Evolutionary conservation across 2,888 invertebrate species (phyloP).

Genomic region (Agrilus mali): DNA sequence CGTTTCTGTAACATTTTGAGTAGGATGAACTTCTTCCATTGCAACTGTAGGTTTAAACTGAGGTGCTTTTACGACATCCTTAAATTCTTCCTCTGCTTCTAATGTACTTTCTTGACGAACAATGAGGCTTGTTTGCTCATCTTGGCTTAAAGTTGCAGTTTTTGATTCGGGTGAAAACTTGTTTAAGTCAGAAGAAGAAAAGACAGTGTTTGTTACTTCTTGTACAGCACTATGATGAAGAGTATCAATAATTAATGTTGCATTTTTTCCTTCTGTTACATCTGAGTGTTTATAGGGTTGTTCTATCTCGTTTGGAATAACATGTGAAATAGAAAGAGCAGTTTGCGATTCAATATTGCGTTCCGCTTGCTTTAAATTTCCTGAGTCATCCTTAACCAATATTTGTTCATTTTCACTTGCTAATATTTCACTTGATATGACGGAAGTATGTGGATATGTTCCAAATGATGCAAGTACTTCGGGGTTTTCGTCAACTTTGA

Average conservation of each 20-base stretch:
- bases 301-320: slow-evolving; percentile 35
- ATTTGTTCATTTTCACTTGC: slow-evolving; percentile 34
- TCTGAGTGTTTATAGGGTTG: slow-evolving; percentile 24
- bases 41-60: slow-evolving; percentile 34
- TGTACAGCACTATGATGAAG: slow-evolving; percentile 32
- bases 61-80: slow-evolving; percentile 35
- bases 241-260: slow-evolving; percentile 23
- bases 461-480: slow-evolving; percentile 20
- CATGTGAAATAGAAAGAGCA: slow-evolving; percentile 31
- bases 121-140: slow-evolving; percentile 35
- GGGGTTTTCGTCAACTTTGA: slow-evolving; percentile 14
- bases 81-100: slow-evolving; percentile 40
- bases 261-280: slow-evolving; percentile 25
- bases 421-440: slow-evolving; percentile 28
- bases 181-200: slow-evolving; percentile 19
- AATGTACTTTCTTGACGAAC: slow-evolving; percentile 34
- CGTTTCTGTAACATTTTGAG: slow-evolving; percentile 32
- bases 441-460: slow-evolving; percentile 26
- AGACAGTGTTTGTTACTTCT: slow-evolving; percentile 20
- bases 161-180: slow-evolving; percentile 20
- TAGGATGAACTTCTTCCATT: slow-evolving; percentile 37
- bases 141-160: slow-evolving; percentile 31
- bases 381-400: slow-evolving; percentile 23
- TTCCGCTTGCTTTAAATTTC: slow-evolving; percentile 32
- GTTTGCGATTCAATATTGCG: slow-evolving; percentile 31